Conservation (phyloP, 2,113 vertebrate species). For the Jacana jacana region DNA sequence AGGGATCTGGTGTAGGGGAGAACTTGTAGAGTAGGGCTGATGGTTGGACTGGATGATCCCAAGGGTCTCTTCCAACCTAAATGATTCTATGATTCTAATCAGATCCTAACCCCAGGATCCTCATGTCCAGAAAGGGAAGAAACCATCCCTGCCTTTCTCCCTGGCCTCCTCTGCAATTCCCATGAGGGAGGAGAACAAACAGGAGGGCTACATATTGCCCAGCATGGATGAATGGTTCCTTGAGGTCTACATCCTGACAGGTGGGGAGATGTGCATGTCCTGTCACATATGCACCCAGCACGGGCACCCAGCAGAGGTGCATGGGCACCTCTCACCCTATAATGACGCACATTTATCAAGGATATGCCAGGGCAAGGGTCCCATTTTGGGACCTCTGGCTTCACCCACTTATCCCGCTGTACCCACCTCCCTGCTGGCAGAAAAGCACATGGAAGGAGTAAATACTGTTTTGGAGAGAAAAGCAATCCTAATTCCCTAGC, state of each 20-base stretch:
- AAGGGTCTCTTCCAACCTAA: no score
- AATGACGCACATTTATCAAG: neutral
- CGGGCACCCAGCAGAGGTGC: neutral
- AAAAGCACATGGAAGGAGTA: neutral
- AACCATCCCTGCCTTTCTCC: neutral
- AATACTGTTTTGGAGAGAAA: neutral
- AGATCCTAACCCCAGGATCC: neutral
- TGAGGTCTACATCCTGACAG: neutral
- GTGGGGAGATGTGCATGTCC: accelerated
- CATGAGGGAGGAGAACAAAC: neutral
- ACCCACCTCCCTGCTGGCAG: neutral
- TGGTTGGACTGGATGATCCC: no score
- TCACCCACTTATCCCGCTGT: accelerated
- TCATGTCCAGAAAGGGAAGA: neutral
- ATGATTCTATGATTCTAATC: no score
- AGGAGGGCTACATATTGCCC: neutral
- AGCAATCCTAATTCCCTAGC: neutral
- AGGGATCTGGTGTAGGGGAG: no score
- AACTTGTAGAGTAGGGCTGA: no score
- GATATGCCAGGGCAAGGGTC: no score
- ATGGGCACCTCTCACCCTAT: neutral
- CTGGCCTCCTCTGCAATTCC: neutral
- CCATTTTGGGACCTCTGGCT: neutral
- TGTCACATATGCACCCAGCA: neutral
- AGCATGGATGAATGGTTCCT: neutral